Evolutionary conservation across 2,113 vertebrate species (phyloP), one percentile per base, ranked within the genome.

Genomic region (Noctilio leporinus): DNA sequence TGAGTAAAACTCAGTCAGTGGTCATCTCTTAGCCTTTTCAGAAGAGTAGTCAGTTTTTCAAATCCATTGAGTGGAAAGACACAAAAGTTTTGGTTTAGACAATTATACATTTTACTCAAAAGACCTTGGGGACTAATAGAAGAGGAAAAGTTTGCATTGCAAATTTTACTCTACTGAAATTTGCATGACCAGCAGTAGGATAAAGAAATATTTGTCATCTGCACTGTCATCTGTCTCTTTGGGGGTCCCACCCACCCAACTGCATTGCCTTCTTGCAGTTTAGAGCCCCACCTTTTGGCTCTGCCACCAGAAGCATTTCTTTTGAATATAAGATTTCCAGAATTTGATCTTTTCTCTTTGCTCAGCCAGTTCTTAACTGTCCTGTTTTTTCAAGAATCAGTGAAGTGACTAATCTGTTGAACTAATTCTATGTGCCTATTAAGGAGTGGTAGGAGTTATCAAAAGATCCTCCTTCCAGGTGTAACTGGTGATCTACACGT

Each of bases 351-450:
- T n/a, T 26, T 92, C 38, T 43, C 22, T 82, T 72, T 40, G 38
- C n/a, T 75, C 59, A 87, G 70, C 77, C 75, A 87, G 62, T 45
- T 43, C 4, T 10, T 73, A 86, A 53, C 49, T 64, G 10, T 38
- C 43, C 22, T 59, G 57, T 89, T 95, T 93, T 92, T 65, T 93
- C 85, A 94, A 94, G 67, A 47, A 17, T 15, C 75, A 17, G 51
- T 45, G 55, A 45, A 83, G 16, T 69, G 75, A 73, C 17, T 90
- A 89, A 86, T 55, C 47, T 81, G 69, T 87, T 83, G 51, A 72
- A 64, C 65, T 64, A 73, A 75, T 82, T 57, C n/a, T 86, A 49
- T 57, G 24, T 76, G 70, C 20, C 28, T 76, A 30, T 43, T 77
- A 62, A 75, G 86, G 40, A 84, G 20, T 64, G 33, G 59, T 3